Percentiles rank a stretch among this genome's conserved stretches.
phyloP scores from a whole-genome alignment of 30 jellyfish, hydroid and myxozoan genomes.

The Aurelia aurita region DNA sequence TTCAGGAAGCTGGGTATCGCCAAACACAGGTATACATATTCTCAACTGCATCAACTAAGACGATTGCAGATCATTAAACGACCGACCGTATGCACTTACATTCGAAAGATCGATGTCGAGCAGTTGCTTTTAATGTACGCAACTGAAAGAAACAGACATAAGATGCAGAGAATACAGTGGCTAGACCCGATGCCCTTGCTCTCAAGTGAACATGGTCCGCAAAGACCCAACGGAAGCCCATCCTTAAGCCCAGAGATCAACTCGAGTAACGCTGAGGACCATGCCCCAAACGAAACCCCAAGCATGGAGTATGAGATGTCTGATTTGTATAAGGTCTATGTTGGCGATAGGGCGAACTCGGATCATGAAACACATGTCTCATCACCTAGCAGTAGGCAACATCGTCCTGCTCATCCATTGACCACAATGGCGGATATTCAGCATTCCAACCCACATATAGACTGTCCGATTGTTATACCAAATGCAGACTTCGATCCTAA shows the following conservation, averaged over 20 bases:
- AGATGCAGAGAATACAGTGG: conserved; percentile 83
- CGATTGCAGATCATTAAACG: conserved; percentile 93
- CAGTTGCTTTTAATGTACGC: conserved; percentile 95
- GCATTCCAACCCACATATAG: conserved; percentile 91
- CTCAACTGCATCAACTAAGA: conserved; percentile 97
- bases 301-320: conserved; percentile 76
- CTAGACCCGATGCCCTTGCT: conserved; percentile 79
- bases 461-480: conserved; percentile 98
- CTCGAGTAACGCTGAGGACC: conserved; percentile 8
- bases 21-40: conserved; percentile 91
- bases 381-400: conserved; percentile 41
- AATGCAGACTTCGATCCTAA: conserved; percentile 97
- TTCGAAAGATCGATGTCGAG: conserved; percentile 83
- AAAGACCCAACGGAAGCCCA: conserved; percentile 61
- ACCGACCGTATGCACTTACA: conserved; percentile 96
- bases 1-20: conserved; percentile 93
- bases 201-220: conserved; percentile 89
- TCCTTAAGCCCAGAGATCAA: conserved; percentile 54
- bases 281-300: conserved; percentile 17
- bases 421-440: conserved; percentile 88
- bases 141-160: conserved; percentile 85
- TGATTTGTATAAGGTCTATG: conserved; percentile 72
- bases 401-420: conserved; percentile 61
- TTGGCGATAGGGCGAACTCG: conserved; percentile 59
- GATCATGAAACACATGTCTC: conserved; percentile 51